Evolutionary conservation across 2,113 vertebrate genomes (phyloP).

Genomic region (Pomatostomus ruficeps): DNA sequence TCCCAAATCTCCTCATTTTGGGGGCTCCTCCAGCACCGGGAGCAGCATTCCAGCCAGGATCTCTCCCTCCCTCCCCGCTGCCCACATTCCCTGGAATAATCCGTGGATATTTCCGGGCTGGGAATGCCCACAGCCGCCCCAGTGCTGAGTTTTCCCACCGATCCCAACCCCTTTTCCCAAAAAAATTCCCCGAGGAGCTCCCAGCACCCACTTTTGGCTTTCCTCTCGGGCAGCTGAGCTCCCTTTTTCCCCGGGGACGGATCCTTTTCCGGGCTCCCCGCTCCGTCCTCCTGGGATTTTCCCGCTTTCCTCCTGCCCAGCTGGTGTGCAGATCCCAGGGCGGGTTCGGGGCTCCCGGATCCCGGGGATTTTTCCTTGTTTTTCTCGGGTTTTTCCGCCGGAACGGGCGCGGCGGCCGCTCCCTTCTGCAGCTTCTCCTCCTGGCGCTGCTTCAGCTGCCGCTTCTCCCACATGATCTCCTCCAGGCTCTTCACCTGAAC

Average conservation of each 20-base stretch:
- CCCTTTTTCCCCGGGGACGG: constrained; percentile 33
- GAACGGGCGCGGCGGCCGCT: background rate
- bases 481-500: constrained; percentile 85
- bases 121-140: background rate
- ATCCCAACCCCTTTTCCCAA: background rate
- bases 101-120: background rate
- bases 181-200: background rate
- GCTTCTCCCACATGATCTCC: constrained; percentile 83
- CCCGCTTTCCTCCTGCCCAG: background rate
- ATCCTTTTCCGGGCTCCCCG: constrained; percentile 12
- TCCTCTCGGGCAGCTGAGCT: constrained; percentile 36
- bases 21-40: too few species aligned
- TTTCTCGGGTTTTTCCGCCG: background rate
- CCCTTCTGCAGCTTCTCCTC: constrained; percentile 46
- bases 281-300: background rate
- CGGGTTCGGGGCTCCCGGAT: background rate
- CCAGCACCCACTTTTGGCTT: constrained; percentile 30
- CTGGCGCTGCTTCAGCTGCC: constrained; percentile 71
- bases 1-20: too few species aligned
- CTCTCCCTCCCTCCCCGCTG: background rate
- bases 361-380: background rate
- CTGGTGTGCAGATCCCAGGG: background rate
- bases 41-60: background rate
- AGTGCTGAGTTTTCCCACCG: rapidly evolving
- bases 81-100: background rate